These are phyloP conservation scores for human DNA, from an alignment of 2,113 vertebrate genomes.

Conservation along the genomic window GRCh38 chr2:195057501-195058000, in stretches of 20 bases:
- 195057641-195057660: not conserved
- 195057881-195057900: not conserved
- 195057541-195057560: not conserved
- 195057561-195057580: not conserved
- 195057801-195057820: not conserved
- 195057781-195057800: not conserved
- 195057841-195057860: not conserved
- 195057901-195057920: not conserved
- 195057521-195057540: not conserved
- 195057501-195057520: conserved; percentile 39
- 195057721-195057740: not conserved
- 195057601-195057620: not conserved
- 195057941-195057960: not conserved
- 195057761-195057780: not conserved
- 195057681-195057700: not conserved
- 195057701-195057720: not conserved
- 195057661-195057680: not conserved
- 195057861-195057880: not conserved
- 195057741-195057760: not conserved
- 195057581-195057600: not conserved
- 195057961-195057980: not conserved
- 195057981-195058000: not conserved
- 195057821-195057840: not conserved
- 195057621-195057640: not conserved
- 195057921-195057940: not conserved